Percentiles rank a stretch among this genome's conserved stretches.
These are phyloP conservation scores for Argyresthia goedartella DNA, from an alignment of 2,888 invertebrate genomes.

Conservation along the genomic window DNA sequence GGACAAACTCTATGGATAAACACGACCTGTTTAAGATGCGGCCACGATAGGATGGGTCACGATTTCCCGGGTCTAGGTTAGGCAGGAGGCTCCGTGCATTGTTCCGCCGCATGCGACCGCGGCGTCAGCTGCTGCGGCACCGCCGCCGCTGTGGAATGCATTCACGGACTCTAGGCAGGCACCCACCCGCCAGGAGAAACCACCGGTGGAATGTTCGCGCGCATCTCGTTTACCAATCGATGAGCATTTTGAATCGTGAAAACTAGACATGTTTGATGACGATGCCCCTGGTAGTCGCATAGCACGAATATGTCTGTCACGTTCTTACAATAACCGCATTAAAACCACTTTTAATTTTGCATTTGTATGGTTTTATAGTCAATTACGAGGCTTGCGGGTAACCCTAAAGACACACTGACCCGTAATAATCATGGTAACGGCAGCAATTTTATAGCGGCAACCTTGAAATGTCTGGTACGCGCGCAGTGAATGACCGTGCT, in stretches of 20 bases:
- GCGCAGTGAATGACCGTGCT: slow-evolving; percentile 1
- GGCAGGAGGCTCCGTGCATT: background rate
- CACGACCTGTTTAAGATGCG: too few species aligned
- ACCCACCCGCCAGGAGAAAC: slow-evolving; percentile 48
- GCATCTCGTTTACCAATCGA: slow-evolving; percentile 3
- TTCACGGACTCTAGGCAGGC: background rate
- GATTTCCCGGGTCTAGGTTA: too few species aligned
- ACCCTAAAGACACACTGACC: background rate
- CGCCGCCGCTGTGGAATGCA: slow-evolving; percentile 21
- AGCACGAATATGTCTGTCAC: background rate
- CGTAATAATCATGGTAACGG: background rate
- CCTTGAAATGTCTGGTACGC: background rate
- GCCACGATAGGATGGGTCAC: too few species aligned
- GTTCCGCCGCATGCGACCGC: slow-evolving; percentile 25
- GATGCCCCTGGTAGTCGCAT: background rate
- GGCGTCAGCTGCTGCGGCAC: slow-evolving; percentile 48
- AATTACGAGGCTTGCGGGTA: background rate
- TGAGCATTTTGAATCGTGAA: slow-evolving; percentile 4
- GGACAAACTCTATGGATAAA: too few species aligned
- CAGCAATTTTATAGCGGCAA: background rate
- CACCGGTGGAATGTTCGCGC: slow-evolving; percentile 22
- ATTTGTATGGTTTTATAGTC: background rate
- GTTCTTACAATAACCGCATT: background rate
- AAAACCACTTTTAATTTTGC: background rate
- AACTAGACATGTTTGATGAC: background rate